Base-by-base conservation (phyloP, 2,797 vertebrate species). In the Distichodus sexfasciatus region DNA sequence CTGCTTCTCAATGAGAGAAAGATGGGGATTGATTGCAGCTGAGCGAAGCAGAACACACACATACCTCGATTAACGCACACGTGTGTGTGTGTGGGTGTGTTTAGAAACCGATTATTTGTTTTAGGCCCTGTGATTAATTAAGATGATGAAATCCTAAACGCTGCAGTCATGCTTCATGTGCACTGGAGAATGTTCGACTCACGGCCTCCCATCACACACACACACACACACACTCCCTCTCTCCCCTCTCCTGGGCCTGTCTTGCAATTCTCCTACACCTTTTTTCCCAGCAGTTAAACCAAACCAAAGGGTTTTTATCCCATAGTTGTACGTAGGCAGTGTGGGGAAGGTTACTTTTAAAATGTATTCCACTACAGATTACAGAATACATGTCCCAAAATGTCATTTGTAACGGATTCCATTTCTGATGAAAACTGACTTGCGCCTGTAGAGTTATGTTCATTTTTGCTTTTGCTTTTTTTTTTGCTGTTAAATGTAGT, bases 91-190 rank as follows among this genome's bases (percentile, higher is more conserved):
- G 64, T 71, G 55, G 55, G 40, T 75, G 44, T 41, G 53, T 26
- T 15, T 21, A 28, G 14, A 64, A 46, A 29, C 8, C 47, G 58
- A 36, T 58, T 58, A 14, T 44, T 58, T 15, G 36, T 54, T 61
- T 72, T 36, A 35, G 58, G 47, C 55, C 24, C 75, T 82, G 76
- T 79, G 74, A 82, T 82, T 79, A 76, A 83, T 23, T 47, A 71
- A 44, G 65, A 60, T 73, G 75, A 64, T 68, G 73, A 70, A 73
- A 69, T 69, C 78, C 78, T 71, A 70, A 76, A 71, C 41, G 31
- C 72, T 79, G 76, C 53, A 29, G 81, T 87, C 84, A 85, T 66
- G 79, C 81, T 79, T 87, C 86, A 79, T 79, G 69, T 78, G 75
- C 60, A 55, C 4, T 68, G 59, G 69, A 82, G 77, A 87, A 86